phyloP scores from a whole-genome alignment of 2,888 invertebrate species.

The Dendrolimus pini region DNA sequence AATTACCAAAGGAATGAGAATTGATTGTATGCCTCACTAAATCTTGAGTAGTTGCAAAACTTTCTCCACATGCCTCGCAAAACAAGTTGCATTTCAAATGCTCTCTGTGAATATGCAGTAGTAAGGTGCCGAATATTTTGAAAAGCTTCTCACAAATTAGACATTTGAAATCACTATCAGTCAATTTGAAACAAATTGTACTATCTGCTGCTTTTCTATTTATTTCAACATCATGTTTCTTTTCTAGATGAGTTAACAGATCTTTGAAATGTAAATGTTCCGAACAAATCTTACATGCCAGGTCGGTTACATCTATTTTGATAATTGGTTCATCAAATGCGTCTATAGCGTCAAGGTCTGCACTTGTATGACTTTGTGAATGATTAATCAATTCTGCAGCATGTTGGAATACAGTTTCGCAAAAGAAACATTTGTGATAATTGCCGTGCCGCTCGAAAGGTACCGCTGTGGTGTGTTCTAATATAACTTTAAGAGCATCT shows the following conservation, averaged over 20 bases:
- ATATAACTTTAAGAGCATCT: constrained; percentile 2
- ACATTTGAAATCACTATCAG: constrained; percentile 14
- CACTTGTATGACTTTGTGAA: constrained; percentile 5
- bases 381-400: constrained; percentile 11
- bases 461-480: constrained; percentile 13
- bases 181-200: constrained; percentile 14
- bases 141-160: constrained; percentile 13
- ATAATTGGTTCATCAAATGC: constrained; percentile 4
- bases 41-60: constrained; percentile 5
- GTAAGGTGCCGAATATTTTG: constrained; percentile 9
- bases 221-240: constrained; percentile 8
- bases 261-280: constrained; percentile 6
- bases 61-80: constrained; percentile 12
- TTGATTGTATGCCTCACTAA: constrained; percentile 5
- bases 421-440: constrained; percentile 16
- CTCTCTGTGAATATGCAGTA: constrained; percentile 11
- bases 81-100: constrained; percentile 9
- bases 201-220: constrained; percentile 5
- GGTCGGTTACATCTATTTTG: constrained; percentile 14
- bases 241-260: constrained; percentile 9
- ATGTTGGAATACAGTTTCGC: constrained; percentile 7
- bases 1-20: constrained; percentile 7
- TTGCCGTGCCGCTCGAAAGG: constrained; percentile 14
- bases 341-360: neutral
- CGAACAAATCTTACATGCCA: constrained; percentile 13